Conservation (phyloP, 2,797 vertebrate genomes). For the Rhynchotus rufescens region DNA sequence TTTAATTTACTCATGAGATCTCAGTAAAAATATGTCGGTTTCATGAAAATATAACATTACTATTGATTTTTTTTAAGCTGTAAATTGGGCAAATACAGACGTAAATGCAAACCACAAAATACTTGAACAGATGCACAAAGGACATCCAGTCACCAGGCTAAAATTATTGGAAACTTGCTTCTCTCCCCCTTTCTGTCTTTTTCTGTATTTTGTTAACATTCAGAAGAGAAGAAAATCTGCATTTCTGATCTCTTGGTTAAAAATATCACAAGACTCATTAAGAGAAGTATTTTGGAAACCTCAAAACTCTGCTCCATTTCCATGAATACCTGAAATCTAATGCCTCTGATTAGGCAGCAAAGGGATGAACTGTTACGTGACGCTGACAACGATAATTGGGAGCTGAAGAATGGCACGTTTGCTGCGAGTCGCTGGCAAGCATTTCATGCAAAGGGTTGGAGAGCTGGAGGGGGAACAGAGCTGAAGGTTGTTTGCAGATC, state of each 20-base stretch:
- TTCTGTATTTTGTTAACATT: slow-evolving; percentile 61
- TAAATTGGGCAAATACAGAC: slow-evolving; percentile 73
- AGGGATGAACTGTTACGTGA: slow-evolving; percentile 47
- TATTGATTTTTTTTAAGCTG: slow-evolving; percentile 72
- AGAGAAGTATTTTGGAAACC: slow-evolving; percentile 44
- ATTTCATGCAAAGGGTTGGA: slow-evolving; percentile 32
- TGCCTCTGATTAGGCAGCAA: slow-evolving; percentile 42
- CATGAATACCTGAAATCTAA: slow-evolving; percentile 64
- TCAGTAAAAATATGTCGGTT: slow-evolving; percentile 66
- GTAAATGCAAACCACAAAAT: slow-evolving; percentile 76
- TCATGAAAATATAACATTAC: slow-evolving; percentile 72
- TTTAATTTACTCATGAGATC: slow-evolving; percentile 71
- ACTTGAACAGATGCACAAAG: slow-evolving; percentile 74
- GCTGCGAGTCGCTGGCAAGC: slow-evolving; percentile 46
- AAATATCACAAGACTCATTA: slow-evolving; percentile 56
- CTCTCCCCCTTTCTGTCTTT: slow-evolving; percentile 18
- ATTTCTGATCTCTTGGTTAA: slow-evolving; percentile 61
- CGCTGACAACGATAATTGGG: slow-evolving; percentile 53
- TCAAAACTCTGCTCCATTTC: slow-evolving; percentile 50
- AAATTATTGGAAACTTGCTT: slow-evolving; percentile 57
- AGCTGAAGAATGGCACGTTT: slow-evolving; percentile 48
- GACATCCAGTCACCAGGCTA: slow-evolving; percentile 62
- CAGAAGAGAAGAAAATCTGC: slow-evolving; percentile 28
- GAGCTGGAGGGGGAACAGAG: not conserved
- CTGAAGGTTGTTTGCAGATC: slow-evolving; percentile 29